Evolutionary conservation across 2,113 vertebrate genomes (phyloP), one percentile per base, ranked within the genome.

Genomic region (Phaethon lepturus): DNA sequence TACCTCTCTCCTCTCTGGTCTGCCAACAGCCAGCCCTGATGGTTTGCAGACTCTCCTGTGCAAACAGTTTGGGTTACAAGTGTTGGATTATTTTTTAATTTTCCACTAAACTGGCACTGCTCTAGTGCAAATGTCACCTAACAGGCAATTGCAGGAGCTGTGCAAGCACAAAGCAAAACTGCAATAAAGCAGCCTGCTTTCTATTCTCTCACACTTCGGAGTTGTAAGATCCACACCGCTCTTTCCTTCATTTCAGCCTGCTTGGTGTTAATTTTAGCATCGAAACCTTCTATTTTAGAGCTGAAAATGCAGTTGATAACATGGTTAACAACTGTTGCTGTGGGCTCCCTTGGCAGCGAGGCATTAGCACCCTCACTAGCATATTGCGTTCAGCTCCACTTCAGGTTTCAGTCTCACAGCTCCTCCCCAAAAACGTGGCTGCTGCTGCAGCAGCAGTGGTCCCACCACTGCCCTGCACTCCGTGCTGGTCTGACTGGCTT

Each of bases 201-300:
- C 67, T 40, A 0, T 50, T 47, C 44, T 44, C 80, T 55, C 52
- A 13, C 35, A 14, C 3, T 25, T 40, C 0, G 0, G 19, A 68
- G 18, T 2, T 4, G 2, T 0, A 4, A 60, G 66, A 60, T 26
- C 62, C 62, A 5, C 33, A 1, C 7, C 2, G 1, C 74, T 20
- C 58, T 50, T 81, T 5, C 45, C 47, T 47, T 49, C 53, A 1
- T 74, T 74, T 16, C 95, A 95, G 60, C 68, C 87, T 58, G 62
- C 38, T 22, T 5, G 20, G 13, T 14, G 55, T 14, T 76, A 52
- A 85, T 88, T 92, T 92, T 66, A 87, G 76, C 71, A 35, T 8
- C 16, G 3, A n/a, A 92, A 68, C 14, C 23, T 60, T 29, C 68
- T 58, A 11, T 73, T 79, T 92, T 22, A 59, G 50, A 86, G 93